Evolutionary conservation across 1,140 invertebrate species (phyloP).

Genomic region (Tetramorium simillimum): DNA sequence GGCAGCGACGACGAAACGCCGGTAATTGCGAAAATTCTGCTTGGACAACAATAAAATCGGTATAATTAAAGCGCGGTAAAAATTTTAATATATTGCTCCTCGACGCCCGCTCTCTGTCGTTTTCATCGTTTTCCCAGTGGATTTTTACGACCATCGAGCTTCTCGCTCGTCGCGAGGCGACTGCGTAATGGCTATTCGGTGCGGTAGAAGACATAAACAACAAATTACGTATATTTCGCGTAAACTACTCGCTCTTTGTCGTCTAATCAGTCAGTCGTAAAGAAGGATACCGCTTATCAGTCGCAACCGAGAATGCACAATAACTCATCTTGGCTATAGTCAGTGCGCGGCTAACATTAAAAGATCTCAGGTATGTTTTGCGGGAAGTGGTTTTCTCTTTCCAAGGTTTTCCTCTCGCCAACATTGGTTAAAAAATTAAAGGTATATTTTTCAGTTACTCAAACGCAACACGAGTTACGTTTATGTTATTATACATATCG

Average conservation of each 20-base stretch:
- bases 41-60: constrained; percentile 66
- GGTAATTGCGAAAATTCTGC: constrained; percentile 73
- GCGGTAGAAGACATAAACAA: constrained; percentile 17
- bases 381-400: not conserved
- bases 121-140: constrained; percentile 27
- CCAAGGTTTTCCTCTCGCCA: not conserved
- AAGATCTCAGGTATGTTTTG: not conserved
- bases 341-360: not conserved
- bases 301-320: not conserved
- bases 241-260: constrained; percentile 40
- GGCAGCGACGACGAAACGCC: constrained; percentile 11
- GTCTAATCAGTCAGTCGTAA: constrained; percentile 50
- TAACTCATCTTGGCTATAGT: not conserved
- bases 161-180: constrained; percentile 8
- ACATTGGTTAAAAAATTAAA: not conserved
- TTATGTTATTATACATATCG: not conserved
- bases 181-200: constrained; percentile 22
- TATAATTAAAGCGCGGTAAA: constrained; percentile 67
- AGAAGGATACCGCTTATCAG: constrained; percentile 25
- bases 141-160: constrained; percentile 40
- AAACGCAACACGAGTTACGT: not conserved
- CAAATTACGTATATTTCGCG: constrained; percentile 33
- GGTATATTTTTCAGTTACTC: not conserved
- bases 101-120: constrained; percentile 1
- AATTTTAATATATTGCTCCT: constrained; percentile 64